Conservation (phyloP, 2,797 vertebrate genomes). For the Gila robusta region DNA sequence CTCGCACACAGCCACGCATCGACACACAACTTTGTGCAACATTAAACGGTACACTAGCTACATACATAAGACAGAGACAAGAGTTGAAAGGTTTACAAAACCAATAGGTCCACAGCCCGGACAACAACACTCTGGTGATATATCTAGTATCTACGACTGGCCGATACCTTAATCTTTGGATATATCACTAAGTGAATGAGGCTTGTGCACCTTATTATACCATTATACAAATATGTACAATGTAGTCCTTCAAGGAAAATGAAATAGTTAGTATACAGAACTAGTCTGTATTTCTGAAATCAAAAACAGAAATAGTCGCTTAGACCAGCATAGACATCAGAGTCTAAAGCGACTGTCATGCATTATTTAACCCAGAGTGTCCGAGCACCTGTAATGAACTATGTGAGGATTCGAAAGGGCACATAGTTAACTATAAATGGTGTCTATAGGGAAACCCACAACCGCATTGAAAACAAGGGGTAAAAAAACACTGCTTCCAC, state of each 20-base stretch:
- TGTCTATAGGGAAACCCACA: conserved; percentile 33
- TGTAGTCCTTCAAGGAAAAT: conserved; percentile 32
- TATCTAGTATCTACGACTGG: conserved; percentile 63
- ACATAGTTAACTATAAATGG: conserved; percentile 23
- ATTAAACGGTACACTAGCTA: conserved; percentile 54
- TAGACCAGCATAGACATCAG: conserved; percentile 18
- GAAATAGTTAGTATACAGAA: conserved; percentile 57
- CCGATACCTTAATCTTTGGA: conserved; percentile 60
- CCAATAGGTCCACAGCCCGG: conserved; percentile 49
- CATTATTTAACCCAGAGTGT: conserved; percentile 32
- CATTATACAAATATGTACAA: conserved; percentile 26
- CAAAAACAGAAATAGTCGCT: conserved; percentile 3
- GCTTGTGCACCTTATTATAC: conserved; percentile 35
- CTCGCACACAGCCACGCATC: conserved; percentile 39
- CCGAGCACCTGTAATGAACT: conserved; percentile 37
- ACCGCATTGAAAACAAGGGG: conserved; percentile 60
- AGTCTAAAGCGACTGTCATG: conserved; percentile 28
- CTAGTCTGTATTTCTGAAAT: conserved; percentile 40
- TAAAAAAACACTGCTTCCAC: conserved; percentile 67
- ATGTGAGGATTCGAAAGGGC: conserved; percentile 4
- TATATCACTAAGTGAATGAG: conserved; percentile 63
- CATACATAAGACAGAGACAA: conserved; percentile 60
- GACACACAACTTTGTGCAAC: conserved; percentile 51
- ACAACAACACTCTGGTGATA: conserved; percentile 61
- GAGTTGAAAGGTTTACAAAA: conserved; percentile 57